These are phyloP conservation scores for Ricordea florida DNA, from an alignment of 92 coral and sea anemone species.

Conservation along the genomic window DNA sequence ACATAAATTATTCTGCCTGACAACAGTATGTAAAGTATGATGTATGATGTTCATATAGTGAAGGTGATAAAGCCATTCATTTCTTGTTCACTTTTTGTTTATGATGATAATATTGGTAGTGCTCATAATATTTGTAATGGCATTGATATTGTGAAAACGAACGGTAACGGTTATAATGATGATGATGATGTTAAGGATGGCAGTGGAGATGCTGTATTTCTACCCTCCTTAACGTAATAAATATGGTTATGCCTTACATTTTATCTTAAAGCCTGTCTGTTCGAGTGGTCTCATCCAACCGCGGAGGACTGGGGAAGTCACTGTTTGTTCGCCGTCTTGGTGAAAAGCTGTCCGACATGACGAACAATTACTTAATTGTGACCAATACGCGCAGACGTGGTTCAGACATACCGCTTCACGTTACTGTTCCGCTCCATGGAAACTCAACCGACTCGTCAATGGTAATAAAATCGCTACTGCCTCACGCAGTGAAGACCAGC, in stretches of 20 bases:
- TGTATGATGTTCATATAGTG: no score
- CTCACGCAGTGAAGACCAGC: slow-evolving; percentile 59
- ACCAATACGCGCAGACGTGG: background rate
- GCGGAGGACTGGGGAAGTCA: slow-evolving; percentile 87
- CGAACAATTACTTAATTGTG: slow-evolving; percentile 42
- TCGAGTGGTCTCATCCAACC: slow-evolving; percentile 74
- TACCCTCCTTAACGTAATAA: no score
- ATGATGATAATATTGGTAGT: no score
- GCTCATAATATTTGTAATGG: no score
- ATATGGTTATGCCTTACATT: background rate
- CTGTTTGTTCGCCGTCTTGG: slow-evolving; percentile 66
- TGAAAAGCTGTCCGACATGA: slow-evolving; percentile 56
- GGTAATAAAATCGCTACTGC: slow-evolving; percentile 63
- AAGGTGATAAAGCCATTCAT: no score
- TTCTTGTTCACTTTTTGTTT: no score
- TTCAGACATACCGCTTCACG: slow-evolving; percentile 7
- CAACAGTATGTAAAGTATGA: no score
- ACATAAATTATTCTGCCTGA: no score
- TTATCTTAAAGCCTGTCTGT: slow-evolving; percentile 54
- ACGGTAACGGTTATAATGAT: no score
- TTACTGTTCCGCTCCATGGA: slow-evolving; percentile 83
- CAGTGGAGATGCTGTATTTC: no score
- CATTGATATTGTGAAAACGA: no score
- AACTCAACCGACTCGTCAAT: slow-evolving; percentile 56
- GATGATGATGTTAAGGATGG: no score